Evolutionary conservation across 2,888 invertebrate genomes (phyloP), one percentile per base, ranked within the genome.

Genomic region (Pristionchus japonicus): DNA sequence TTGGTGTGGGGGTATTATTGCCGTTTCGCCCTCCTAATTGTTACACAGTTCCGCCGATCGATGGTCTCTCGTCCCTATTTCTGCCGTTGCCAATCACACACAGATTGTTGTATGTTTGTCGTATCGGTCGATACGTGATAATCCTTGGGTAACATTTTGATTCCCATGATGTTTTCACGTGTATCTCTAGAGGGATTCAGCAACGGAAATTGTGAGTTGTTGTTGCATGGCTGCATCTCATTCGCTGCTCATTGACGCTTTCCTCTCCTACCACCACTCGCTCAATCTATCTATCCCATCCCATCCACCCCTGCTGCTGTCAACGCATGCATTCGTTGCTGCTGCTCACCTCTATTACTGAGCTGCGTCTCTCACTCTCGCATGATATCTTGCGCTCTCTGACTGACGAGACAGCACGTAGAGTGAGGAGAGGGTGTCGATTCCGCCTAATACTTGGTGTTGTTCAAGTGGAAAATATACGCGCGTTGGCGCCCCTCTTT

Each of bases 381-480:
- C n/a, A n/a, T n/a, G n/a, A n/a, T n/a, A n/a, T n/a, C n/a, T n/a
- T n/a, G n/a, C n/a, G n/a, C n/a, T n/a, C n/a, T n/a, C n/a, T n/a
- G n/a, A n/a, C n/a, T n/a, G n/a, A n/a, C n/a, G n/a, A n/a, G n/a
- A n/a, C n/a, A n/a, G n/a, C n/a, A n/a, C n/a, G n/a, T n/a, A n/a
- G n/a, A n/a, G n/a, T n/a, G n/a, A n/a, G n/a, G n/a, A n/a, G n/a
- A n/a, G n/a, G n/a, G n/a, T n/a, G n/a, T n/a, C n/a, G n/a, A n/a
- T n/a, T n/a, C n/a, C n/a, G n/a, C n/a, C 64, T 37, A 70, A 70
- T 70, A 34, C 64, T 34, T 70, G 34, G 70, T 70, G 37, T 34
- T 37, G 70, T 37, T 70, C 70, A 70, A 70, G 70, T 70, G 70
- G 70, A 70, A 70, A 70, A 70, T 40, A 70, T 67, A 67, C 64